Base-by-base conservation (phyloP, 2,888 invertebrate species). In the Meghimatium bilineatum region DNA sequence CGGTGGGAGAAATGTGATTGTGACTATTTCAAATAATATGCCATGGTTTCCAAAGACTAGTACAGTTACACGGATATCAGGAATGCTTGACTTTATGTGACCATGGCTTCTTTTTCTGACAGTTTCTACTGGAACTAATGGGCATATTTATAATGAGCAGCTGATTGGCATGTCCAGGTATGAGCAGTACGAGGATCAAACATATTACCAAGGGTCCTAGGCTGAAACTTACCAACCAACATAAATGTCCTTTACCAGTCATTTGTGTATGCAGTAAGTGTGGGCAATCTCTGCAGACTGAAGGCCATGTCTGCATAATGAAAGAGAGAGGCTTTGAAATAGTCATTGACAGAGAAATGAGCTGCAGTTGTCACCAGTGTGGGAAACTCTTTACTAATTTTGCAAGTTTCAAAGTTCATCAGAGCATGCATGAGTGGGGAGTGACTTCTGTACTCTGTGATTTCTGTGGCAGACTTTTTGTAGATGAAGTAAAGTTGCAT, bases 21-120 rank as follows among this genome's bases (percentile, higher is more conserved):
- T 74, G 29, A 44, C 56, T 75, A 32, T 32, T 75, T 20, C 29
- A 5, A 34, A 67, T 34, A 32, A 12, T 67, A 17, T 67, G 14
- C 67, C 34, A 67, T 67, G 67, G 67, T 34, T 1, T 14, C 34
- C 67, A 5, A 67, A 67, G 29, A 34, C 34, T 29, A 67, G 67
- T 34, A 67, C 34, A 32, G 34, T 67, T 6, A 67, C 34, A 34
- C 32, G 67, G 29, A 32, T 67, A 67, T 67, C 67, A 67, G 67
- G 67, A 67, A 29, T 67, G 17, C 67, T 67, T 34, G 32, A 67
- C 26, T 8, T 67, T 34, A 67, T 67, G 67, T 67, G 67, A 67
- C 67, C 5, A 67, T 12, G 34, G 67, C 67, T 67, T 67, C 14
- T 67, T 2, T 67, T 10, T 14, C 2, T 34, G 34, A 67, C 20